Conservation (phyloP, 2,888 invertebrate genomes). For the Emmelina monodactyla region DNA sequence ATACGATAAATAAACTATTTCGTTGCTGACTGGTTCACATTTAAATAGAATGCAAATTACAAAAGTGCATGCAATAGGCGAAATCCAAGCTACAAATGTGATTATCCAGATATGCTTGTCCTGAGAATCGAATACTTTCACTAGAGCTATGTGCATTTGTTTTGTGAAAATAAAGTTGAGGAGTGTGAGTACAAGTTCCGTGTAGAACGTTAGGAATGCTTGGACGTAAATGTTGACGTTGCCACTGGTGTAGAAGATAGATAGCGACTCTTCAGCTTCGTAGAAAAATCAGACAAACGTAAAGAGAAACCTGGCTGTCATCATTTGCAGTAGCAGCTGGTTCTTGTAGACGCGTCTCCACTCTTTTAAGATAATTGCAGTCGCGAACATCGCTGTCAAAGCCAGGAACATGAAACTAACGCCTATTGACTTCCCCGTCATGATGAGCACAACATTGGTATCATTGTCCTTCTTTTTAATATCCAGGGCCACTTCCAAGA, state of each 20-base stretch:
- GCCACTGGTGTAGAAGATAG: no score
- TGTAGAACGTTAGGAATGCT: no score
- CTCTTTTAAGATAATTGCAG: constrained; percentile 35
- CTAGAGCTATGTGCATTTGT: constrained; percentile 40
- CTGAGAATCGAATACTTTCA: constrained; percentile 31
- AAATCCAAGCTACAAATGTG: constrained; percentile 31
- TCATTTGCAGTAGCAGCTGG: constrained; percentile 43
- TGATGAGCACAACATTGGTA: no score
- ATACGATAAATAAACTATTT: constrained; percentile 24
- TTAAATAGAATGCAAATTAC: constrained; percentile 17
- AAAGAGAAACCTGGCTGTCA: constrained; percentile 38
- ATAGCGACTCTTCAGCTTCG: constrained; percentile 21
- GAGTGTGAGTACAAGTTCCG: no score
- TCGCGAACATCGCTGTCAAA: no score
- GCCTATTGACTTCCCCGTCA: no score
- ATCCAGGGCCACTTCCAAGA: no score
- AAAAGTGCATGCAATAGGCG: constrained; percentile 23
- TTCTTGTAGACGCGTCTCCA: constrained; percentile 48
- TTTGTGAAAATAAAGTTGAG: no score
- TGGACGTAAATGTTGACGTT: no score
- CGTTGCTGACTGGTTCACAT: constrained; percentile 13
- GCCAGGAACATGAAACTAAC: no score
- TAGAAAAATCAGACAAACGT: constrained; percentile 28
- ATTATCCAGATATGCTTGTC: constrained; percentile 25
- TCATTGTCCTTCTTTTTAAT: no score